phyloP scores from a whole-genome alignment of 2,888 invertebrate genomes.

The Temnothorax unifasciatus region DNA sequence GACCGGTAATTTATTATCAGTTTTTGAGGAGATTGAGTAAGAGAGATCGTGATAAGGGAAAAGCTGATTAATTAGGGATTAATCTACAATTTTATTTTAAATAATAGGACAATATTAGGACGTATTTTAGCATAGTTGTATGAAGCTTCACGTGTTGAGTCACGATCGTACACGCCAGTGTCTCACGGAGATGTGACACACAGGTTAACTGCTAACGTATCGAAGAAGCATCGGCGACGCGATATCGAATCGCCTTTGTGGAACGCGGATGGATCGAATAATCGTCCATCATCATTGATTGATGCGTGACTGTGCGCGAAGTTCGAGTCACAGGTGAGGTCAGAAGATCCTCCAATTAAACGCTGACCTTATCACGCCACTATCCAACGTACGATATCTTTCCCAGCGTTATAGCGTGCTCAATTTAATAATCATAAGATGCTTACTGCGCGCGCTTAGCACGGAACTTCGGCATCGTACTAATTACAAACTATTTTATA shows the following conservation, averaged over 20 bases:
- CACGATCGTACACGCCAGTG: not conserved
- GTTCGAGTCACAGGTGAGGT: conserved; percentile 36
- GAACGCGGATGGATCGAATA: conserved; percentile 54
- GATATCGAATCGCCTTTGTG: conserved; percentile 51
- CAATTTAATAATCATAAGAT: conserved; percentile 47
- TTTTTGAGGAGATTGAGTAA: conserved; percentile 1
- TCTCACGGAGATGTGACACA: conserved; percentile 34
- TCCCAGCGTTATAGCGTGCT: conserved; percentile 13
- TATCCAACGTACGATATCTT: conserved; percentile 8
- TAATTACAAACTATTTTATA: conserved; percentile 51
- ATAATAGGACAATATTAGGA: not conserved
- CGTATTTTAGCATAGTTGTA: conserved; percentile 9
- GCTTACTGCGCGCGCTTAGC: conserved; percentile 9
- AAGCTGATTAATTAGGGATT: not conserved
- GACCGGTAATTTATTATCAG: conserved; percentile 9
- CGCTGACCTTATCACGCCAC: conserved; percentile 43
- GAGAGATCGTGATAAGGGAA: not conserved
- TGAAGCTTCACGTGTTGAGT: conserved; percentile 9
- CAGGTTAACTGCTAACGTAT: conserved; percentile 34
- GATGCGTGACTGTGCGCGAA: conserved; percentile 44
- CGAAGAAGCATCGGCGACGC: conserved; percentile 43
- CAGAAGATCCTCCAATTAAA: conserved; percentile 47
- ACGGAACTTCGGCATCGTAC: conserved; percentile 16
- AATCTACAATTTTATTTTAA: not conserved
- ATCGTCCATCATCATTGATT: conserved; percentile 59